These are phyloP conservation scores for Crenichthys baileyi DNA, from an alignment of 2,797 vertebrate genomes.

Conservation along the genomic window DNA sequence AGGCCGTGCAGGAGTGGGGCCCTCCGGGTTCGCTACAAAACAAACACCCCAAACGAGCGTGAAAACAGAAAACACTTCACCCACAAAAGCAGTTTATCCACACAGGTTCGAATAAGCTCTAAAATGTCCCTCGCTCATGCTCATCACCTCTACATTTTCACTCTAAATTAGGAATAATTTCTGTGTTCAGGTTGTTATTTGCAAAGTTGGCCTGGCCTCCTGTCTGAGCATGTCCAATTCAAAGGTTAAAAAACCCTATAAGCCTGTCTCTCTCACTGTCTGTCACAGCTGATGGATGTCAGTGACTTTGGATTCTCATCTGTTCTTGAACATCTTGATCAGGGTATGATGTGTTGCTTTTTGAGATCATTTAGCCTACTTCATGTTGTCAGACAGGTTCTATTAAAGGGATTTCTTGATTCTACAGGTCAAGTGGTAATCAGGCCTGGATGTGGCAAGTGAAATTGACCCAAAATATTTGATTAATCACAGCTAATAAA, in stretches of 20 bases:
- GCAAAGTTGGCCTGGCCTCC: constrained; percentile 51
- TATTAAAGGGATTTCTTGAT: no score
- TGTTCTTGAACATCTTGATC: no score
- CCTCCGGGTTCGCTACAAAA: constrained; percentile 72
- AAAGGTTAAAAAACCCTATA: constrained; percentile 41
- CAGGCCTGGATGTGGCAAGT: no score
- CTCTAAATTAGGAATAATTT: constrained; percentile 59
- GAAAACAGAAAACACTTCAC: constrained; percentile 72
- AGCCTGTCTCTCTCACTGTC: neutral
- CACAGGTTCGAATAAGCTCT: constrained; percentile 54
- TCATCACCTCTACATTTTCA: constrained; percentile 51
- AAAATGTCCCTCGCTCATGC: constrained; percentile 41
- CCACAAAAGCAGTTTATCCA: constrained; percentile 66
- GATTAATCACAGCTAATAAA: no score
- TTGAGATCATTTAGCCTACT: neutral
- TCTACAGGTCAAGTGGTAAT: no score
- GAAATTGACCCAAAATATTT: no score
- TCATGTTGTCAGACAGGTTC: neutral
- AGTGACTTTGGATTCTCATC: no score
- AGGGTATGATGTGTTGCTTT: neutral
- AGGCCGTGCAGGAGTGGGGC: constrained; percentile 68
- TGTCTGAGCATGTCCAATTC: constrained; percentile 47
- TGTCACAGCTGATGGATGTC: no score
- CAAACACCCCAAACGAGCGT: constrained; percentile 72
- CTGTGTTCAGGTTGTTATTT: constrained; percentile 35